Base-by-base conservation (phyloP, 2,797 vertebrate species). In the Balearica regulorum region DNA sequence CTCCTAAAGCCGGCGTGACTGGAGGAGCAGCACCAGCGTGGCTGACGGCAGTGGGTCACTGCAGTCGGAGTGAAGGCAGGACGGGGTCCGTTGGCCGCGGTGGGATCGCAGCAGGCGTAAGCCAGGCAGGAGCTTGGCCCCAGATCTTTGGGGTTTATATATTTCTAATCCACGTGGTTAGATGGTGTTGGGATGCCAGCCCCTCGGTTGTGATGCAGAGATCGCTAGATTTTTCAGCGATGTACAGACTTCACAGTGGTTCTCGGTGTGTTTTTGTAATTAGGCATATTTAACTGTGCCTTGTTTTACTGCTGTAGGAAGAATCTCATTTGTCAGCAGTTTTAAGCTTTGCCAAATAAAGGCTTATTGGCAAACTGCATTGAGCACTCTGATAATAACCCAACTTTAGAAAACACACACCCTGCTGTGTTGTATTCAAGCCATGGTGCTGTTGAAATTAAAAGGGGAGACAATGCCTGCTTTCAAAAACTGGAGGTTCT, bases 291-390 rank as follows among this genome's bases (percentile, higher is more conserved):
- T 97, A 97, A 94, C 96, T 96, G 95, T 96, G 95, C 97, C 97
- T 96, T 96, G 92, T 96, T 97, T 97, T 97, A 98, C 96, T 97
- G 98, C 98, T 97, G 97, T 98, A 98, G 98, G 98, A 98, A 99
- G 98, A 98, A 99, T 98, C 98, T 98, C 98, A 98, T 98, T 99
- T 98, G 98, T 99, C 99, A 99, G 99, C 98, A 99, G 98, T 99
- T 99, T 99, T 98, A 98, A 98, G 98, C 98, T 98, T 98, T 98
- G 98, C 97, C 98, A 98, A 98, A 98, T 98, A 98, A 98, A 98
- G 98, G 95, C 98, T 98, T 98, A 97, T 97, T 98, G 98, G 98
- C 98, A 98, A 98, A 98, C 39, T 81, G 95, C 95, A 94, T 95
- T 84, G 96, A 98, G 98, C 97, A 94, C 98, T 98, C 98, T 98